Evolutionary conservation across 2,888 invertebrate genomes (phyloP), one percentile per base, ranked within the genome.

Genomic region (Ochropleura leucogaster): DNA sequence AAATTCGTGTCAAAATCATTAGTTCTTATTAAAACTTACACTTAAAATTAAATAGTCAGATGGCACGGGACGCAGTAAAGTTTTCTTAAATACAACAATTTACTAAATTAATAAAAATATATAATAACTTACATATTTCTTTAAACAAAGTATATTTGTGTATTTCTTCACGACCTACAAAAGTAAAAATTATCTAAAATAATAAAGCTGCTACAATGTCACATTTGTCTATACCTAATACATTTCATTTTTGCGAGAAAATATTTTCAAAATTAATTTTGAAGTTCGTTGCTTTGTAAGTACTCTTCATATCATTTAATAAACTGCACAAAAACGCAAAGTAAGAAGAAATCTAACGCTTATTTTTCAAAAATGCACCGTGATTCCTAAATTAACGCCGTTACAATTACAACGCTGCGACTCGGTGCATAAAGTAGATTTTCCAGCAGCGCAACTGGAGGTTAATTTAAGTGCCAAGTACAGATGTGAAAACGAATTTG

Each of bases 21-120:
- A 42, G 30, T 57, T 79, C 68, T 30, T 44, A 20, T 57, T n/a
- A n/a, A 62, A 42, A 51, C 49, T 57, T n/a, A 66, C 68, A 69
- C 55, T 70, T 69, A 82, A 71, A 65, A 80, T 68, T 80, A 84
- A 80, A 47, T 82, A 69, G 53, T 83, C 66, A 20, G 55, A 82
- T 82, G 82, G 82, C 82, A 82, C 82, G 40, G 84, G 66, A 71
- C 62, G 59, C 65, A 75, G 57, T 53, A 42, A 53, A 72, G n/a
- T 16, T 79, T 20, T 16, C 44, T 82, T 79, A 62, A 62, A 46
- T 20, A 62, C 42, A 82, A 59, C 68, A 55, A 66, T 72, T 68
- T 0, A 20, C 68, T 81, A 74, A 68, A 80, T 55, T 65, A 68
- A 59, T 44, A 60, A 60, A 69, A 81, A 69, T 75, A 44, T 81